These are phyloP conservation scores for Dryocosmus kuriphilus DNA, from an alignment of 2,888 invertebrate species.

Conservation along the genomic window DNA sequence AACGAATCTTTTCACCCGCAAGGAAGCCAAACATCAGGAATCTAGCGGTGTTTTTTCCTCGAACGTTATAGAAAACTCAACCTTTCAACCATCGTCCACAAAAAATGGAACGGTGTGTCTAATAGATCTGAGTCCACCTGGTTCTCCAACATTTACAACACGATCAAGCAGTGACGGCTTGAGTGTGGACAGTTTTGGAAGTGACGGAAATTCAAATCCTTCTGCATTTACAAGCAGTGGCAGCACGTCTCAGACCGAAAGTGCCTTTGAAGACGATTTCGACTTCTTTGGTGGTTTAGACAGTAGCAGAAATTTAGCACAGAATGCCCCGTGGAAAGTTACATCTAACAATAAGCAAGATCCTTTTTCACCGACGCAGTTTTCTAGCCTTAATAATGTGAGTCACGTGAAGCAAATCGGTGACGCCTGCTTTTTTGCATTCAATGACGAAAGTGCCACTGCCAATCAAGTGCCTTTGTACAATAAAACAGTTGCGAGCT, in stretches of 20 bases:
- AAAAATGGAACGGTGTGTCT: conserved; percentile 77
- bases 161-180: conserved; percentile 87
- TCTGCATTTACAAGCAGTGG: conserved; percentile 80
- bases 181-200: conserved; percentile 87
- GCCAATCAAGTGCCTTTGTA: conserved; percentile 56
- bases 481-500: conserved; percentile 42
- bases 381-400: conserved; percentile 28
- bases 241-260: conserved; percentile 86
- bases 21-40: conserved; percentile 33
- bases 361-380: conserved; percentile 80
- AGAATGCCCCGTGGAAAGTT: conserved; percentile 80
- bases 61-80: conserved; percentile 49
- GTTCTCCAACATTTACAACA: conserved; percentile 87
- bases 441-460: conserved; percentile 58
- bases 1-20: conserved; percentile 67
- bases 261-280: conserved; percentile 91
- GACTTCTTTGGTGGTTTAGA: conserved; percentile 82
- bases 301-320: conserved; percentile 78
- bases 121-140: conserved; percentile 87
- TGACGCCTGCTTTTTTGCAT: conserved; percentile 68
- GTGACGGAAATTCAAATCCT: conserved; percentile 84
- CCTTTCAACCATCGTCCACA: conserved; percentile 56
- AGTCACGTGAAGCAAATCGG: conserved; percentile 63
- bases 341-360: conserved; percentile 72
- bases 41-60: conserved; percentile 42